Evolutionary conservation across 2,888 invertebrate species (phyloP).

Genomic region (Macaria liturata): DNA sequence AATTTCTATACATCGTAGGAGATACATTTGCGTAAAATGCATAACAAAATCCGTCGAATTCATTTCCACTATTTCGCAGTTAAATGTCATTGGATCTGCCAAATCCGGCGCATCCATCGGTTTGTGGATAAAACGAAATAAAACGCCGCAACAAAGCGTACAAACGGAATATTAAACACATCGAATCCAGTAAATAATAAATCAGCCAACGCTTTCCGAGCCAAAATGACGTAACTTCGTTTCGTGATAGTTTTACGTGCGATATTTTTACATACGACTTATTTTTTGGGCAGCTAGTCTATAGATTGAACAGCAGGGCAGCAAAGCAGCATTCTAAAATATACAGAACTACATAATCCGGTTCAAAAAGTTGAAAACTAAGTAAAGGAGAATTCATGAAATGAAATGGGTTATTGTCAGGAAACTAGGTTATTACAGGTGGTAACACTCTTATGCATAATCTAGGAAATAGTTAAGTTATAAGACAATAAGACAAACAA

Average conservation of each 20-base stretch:
- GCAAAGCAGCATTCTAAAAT: too few relatives aligned
- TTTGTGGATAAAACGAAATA: slow-evolving; percentile 20
- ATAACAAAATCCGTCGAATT: slow-evolving; percentile 8
- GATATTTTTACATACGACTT: slow-evolving; percentile 8
- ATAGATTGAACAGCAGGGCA: too few relatives aligned
- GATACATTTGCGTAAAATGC: neutral
- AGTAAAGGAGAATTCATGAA: too few relatives aligned
- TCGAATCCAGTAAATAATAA: slow-evolving; percentile 24
- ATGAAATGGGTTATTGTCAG: too few relatives aligned
- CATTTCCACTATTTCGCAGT: slow-evolving; percentile 16
- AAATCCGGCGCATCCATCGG: slow-evolving; percentile 27
- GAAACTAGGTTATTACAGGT: too few relatives aligned
- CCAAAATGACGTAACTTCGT: slow-evolving; percentile 9
- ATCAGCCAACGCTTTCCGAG: slow-evolving; percentile 2
- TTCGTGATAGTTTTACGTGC: neutral
- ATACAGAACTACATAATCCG: too few relatives aligned
- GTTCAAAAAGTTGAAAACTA: too few relatives aligned
- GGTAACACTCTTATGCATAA: too few relatives aligned
- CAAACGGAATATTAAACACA: slow-evolving; percentile 27
- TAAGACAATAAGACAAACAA: too few relatives aligned
- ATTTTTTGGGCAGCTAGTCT: neutral
- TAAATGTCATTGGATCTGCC: slow-evolving; percentile 24
- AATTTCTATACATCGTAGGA: too few relatives aligned
- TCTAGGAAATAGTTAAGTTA: too few relatives aligned
- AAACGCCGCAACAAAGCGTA: slow-evolving; percentile 22